Base-by-base conservation (phyloP, 1,140 invertebrate genomes). In the Aphelinus certus region DNA sequence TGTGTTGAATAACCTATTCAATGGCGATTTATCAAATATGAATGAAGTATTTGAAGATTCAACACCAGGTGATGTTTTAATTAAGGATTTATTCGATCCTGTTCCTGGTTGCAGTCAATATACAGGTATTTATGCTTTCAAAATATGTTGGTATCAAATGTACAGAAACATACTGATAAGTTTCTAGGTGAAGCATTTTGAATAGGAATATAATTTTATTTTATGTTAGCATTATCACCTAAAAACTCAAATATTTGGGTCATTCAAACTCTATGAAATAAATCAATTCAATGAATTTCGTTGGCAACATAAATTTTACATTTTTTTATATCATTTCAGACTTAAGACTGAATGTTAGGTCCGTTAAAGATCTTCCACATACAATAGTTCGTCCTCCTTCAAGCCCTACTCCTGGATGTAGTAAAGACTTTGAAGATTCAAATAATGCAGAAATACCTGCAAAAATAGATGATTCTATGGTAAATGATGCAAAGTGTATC, bases 51-150 rank as follows among this genome's bases (percentile, higher is more conserved):
- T n/a, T n/a, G 49, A 69, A 43, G 49, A 26, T 74, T 26, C 9
- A 46, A 2, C 7, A 62, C 26, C 26, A 26, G 26, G 0, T 26
- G 26, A 26, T 26, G 26, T 26, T 26, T 26, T 26, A 26, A 26
- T 26, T 26, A 26, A 26, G 2, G 43, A 49, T 7, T 2, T 58
- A 49, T 48, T 57, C 49, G 26, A 75, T 48, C 62, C 73, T 45
- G n/a, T 61, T 7, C 77, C 81, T 46, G 80, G 81, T 10, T 83
- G 81, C 26, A 82, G 79, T 75, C 79, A 78, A 68, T 71, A 82
- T 77, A 53, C 10, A 68, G 73, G 62, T 75, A 70, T 46, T n/a
- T 75, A n/a, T 26, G 26, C 26, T 26, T 26, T 26, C 26, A 26
- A 26, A 26, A 26, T 26, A 26, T 26, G 26, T 26, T 26, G 26